These are phyloP conservation scores for Oreamnos americanus DNA, from an alignment of 2,113 vertebrate genomes.

Conservation along the genomic window DNA sequence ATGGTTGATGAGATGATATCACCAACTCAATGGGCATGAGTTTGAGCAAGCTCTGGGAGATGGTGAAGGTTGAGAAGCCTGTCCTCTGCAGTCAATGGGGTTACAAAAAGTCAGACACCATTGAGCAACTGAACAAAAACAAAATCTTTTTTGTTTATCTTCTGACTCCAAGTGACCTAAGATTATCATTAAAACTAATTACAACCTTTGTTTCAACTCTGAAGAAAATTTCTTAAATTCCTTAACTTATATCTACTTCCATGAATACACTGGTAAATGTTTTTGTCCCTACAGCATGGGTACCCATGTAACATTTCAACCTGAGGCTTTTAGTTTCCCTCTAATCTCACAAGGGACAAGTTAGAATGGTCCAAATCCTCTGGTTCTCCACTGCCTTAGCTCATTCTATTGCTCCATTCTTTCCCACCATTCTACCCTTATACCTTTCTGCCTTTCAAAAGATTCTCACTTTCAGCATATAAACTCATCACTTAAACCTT, in stretches of 20 bases:
- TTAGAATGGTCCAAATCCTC: background rate
- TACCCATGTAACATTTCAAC: background rate
- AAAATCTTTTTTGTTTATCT: background rate
- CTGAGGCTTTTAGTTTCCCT: background rate
- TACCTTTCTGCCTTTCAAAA: background rate
- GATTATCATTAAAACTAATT: background rate
- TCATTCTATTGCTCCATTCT: background rate
- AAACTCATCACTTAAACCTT: background rate
- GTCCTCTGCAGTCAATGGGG: background rate
- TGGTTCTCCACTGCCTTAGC: background rate
- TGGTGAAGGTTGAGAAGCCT: background rate
- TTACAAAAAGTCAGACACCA: background rate
- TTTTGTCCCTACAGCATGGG: background rate
- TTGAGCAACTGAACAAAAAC: background rate
- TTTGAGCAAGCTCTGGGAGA: background rate
- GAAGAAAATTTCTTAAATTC: background rate
- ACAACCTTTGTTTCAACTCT: background rate
- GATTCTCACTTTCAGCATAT: background rate
- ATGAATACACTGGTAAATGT: background rate
- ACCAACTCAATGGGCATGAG: background rate
- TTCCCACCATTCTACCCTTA: background rate
- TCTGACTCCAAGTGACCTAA: background rate
- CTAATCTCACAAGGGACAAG: background rate
- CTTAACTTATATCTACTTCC: background rate
- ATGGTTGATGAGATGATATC: background rate